phyloP scores from a whole-genome alignment of 2,797 vertebrate genomes.

The Bradypus variegatus region DNA sequence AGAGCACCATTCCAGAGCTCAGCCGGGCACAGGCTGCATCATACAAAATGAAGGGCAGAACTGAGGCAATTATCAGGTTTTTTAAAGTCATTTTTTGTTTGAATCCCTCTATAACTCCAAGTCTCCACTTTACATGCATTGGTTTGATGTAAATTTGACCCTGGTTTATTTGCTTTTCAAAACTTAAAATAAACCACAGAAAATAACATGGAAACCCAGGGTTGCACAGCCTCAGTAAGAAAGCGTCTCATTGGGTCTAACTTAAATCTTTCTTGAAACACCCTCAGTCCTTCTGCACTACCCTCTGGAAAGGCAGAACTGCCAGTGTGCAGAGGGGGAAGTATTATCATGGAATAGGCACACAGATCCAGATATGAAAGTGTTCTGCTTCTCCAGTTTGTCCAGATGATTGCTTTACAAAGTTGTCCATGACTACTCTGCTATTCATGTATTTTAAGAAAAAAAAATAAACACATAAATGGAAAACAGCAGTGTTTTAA shows the following conservation, averaged over 20 bases:
- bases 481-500: conserved; percentile 49
- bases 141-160: conserved; percentile 22
- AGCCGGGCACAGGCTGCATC: background rate
- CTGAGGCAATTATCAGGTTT: background rate
- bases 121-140: background rate
- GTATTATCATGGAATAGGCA: background rate
- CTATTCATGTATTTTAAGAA: background rate
- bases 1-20: background rate
- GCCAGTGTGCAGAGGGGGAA: background rate
- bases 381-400: background rate
- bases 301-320: background rate
- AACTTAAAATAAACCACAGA: background rate
- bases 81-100: background rate
- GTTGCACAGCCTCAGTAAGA: background rate
- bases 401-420: conserved; percentile 39
- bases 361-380: background rate
- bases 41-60: background rate
- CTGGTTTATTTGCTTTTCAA: conserved; percentile 18
- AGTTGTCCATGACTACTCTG: conserved; percentile 2
- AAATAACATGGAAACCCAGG: background rate
- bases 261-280: conserved; percentile 10
- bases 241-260: background rate
- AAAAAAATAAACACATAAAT: conserved; percentile 48
- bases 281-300: background rate
- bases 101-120: conserved; percentile 5